Evolutionary conservation across 2,888 invertebrate genomes (phyloP).

Genomic region (Coleophora deauratella): DNA sequence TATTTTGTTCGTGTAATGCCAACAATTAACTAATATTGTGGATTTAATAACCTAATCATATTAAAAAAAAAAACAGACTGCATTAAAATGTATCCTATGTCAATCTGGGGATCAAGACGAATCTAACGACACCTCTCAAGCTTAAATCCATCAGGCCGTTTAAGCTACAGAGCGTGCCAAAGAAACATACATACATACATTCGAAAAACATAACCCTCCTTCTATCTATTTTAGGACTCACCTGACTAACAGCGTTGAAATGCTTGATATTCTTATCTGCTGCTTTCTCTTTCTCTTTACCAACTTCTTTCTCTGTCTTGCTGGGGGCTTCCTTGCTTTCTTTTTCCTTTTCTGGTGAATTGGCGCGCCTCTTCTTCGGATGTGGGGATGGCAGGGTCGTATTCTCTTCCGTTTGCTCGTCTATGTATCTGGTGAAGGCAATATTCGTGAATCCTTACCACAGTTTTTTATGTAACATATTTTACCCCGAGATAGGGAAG

Average conservation of each 20-base stretch:
- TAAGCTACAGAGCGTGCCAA: too few species aligned
- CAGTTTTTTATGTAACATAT: background rate
- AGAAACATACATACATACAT: too few species aligned
- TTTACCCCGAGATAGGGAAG: too few species aligned
- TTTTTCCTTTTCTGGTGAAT: conserved; percentile 33
- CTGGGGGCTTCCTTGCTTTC: conserved; percentile 25
- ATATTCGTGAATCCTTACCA: background rate
- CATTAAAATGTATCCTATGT: too few species aligned
- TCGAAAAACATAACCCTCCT: too few species aligned
- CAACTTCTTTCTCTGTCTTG: conserved; percentile 13
- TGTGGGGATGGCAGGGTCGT: conserved; percentile 47
- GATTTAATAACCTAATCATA: too few species aligned
- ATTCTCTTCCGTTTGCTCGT: conserved; percentile 64
- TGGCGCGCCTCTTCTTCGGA: conserved; percentile 48
- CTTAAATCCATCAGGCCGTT: too few species aligned
- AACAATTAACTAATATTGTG: too few species aligned
- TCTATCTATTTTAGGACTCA: conserved; percentile 16
- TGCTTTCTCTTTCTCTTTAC: conserved; percentile 24
- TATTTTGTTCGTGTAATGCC: too few species aligned
- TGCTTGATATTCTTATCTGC: conserved; percentile 38
- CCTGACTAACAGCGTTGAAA: conserved; percentile 48
- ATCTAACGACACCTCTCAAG: too few species aligned
- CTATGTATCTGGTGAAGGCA: conserved; percentile 44
- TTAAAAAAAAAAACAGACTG: too few species aligned
- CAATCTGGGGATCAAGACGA: too few species aligned